Evolutionary conservation across 1,140 invertebrate genomes (phyloP), one percentile per base, ranked within the genome.

Genomic region (Teleopsis dalmanni): DNA sequence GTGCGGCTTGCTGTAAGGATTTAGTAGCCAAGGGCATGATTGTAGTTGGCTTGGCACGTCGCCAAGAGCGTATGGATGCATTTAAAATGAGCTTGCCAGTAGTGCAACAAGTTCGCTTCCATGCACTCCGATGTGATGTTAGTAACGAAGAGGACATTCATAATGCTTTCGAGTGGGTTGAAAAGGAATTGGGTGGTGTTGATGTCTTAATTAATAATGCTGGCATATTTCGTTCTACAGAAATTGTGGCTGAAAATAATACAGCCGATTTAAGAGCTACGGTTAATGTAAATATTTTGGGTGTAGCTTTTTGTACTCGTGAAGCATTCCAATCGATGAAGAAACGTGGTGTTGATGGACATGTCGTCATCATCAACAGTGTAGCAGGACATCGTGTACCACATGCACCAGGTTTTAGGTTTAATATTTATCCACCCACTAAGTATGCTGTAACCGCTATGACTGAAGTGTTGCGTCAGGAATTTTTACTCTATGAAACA

Each of bases 141-240:
- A 72, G 74, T 1, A 75, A 81, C 25, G 75, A 81, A 43, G 65
- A 70, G 0, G 77, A 85, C n/a, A 76, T 88, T 13, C 60, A 74
- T 14, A 60, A 67, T 7, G 77, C 82, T 43, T 87, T 85, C 59
- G 67, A 75, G 33, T 76, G 73, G 67, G 75, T 81, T 3, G 65
- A 78, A 7, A 51, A 59, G 3, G 62, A 76, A 6, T 68, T 79
- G 45, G 79, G 79, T 8, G 75, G 77, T 5, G 86, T 87, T 1
- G 86, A 82, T 0, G 59, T 89, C 1, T 68, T 87, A 34, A 70
- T 89, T 8, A 89, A 89, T 58, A 87, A 85, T 60, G 85, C 87
- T 1, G 86, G 82, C 1, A 58, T 83, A 0, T 55, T 69, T 0
- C 56, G 56, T 4, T 0, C 14, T 0, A 44, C 46, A 0, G 10